Evolutionary conservation across 2,797 vertebrate species (phyloP).

Genomic region (Gallinago nigripennis): DNA sequence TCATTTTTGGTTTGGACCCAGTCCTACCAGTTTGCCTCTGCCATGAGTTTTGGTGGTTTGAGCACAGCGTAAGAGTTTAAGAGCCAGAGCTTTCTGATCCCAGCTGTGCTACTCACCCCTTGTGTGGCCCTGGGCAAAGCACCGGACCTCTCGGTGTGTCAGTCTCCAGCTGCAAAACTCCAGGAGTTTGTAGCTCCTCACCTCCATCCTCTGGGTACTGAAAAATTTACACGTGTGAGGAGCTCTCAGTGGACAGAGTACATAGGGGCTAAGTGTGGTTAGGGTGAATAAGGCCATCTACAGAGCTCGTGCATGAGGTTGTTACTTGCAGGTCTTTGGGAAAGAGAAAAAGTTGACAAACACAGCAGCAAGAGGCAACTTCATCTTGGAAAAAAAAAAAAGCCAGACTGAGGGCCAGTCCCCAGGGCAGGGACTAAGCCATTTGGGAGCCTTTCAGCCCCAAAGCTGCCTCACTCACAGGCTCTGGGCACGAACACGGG

Average conservation of each 20-base stretch:
- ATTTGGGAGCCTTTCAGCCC: background rate
- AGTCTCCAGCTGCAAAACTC: background rate
- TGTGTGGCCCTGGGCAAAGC: background rate
- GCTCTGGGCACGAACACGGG: background rate
- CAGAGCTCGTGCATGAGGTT: background rate
- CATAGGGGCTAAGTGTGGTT: background rate
- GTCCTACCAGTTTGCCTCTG: background rate
- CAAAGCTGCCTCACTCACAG: background rate
- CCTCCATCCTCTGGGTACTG: background rate
- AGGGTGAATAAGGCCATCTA: background rate
- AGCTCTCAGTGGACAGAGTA: background rate
- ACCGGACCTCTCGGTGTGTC: accelerated
- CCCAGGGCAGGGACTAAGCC: background rate
- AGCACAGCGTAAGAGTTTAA: background rate
- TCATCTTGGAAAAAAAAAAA: background rate
- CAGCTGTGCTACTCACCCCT: background rate
- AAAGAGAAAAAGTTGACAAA: background rate
- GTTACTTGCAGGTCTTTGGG: background rate
- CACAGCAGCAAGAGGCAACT: accelerated
- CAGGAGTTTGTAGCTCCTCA: background rate
- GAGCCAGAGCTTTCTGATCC: background rate
- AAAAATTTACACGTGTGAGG: background rate
- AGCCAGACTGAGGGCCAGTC: background rate
- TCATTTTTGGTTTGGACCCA: conserved; percentile 7
- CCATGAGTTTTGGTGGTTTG: background rate